These are phyloP conservation scores for Siderastrea siderea DNA, from an alignment of 92 coral and sea anemone genomes.

Conservation along the genomic window DNA sequence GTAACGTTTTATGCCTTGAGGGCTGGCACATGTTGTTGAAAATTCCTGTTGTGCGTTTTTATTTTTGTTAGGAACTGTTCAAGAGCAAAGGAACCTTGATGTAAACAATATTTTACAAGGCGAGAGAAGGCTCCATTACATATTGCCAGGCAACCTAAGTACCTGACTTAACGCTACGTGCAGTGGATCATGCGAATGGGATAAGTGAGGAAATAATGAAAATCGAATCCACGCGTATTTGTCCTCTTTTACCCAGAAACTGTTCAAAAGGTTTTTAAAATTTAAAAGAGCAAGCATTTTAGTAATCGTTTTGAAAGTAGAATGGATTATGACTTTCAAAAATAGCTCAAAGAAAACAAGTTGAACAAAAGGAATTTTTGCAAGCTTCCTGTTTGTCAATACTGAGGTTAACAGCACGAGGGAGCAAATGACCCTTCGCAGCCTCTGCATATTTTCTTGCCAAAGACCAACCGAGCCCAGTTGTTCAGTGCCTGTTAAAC, in stretches of 20 bases:
- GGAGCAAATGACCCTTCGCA: no score
- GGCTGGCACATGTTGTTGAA: background rate
- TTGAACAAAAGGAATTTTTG: background rate
- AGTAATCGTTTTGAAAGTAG: background rate
- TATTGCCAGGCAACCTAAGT: constrained; percentile 4
- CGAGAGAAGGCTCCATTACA: background rate
- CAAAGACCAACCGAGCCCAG: no score
- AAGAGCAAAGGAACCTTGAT: background rate
- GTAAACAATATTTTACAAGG: background rate
- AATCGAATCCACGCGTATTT: no score
- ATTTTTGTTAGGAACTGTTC: background rate
- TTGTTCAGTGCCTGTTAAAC: no score
- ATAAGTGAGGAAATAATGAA: background rate
- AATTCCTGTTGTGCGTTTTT: background rate
- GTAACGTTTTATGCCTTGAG: background rate
- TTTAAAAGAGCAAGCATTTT: no score
- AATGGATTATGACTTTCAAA: no score
- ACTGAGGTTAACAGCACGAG: no score
- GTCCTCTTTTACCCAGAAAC: no score
- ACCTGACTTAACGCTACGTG: background rate
- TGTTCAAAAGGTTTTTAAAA: no score
- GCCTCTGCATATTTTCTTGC: no score
- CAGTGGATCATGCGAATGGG: background rate
- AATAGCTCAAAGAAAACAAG: background rate
- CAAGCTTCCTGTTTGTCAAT: background rate